Evolutionary conservation across 2,888 invertebrate genomes (phyloP).

Genomic region (Nematopogon swammerdamellus): DNA sequence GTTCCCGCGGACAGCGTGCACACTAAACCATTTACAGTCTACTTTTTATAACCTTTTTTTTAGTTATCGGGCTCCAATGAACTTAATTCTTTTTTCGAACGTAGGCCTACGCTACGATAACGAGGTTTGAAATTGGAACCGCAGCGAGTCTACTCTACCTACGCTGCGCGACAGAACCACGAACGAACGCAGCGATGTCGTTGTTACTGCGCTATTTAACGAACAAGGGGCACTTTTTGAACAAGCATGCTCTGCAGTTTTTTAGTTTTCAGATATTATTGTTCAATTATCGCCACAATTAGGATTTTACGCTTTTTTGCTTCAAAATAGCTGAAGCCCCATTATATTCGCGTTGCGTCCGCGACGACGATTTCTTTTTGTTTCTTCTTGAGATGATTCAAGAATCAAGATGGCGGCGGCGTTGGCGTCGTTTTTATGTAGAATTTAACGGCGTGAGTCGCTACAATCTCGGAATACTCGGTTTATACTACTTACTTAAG

Average conservation of each 20-base stretch:
- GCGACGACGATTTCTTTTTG: constrained; percentile 2
- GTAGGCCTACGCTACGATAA: constrained; percentile 23
- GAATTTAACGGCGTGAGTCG: constrained; percentile 4
- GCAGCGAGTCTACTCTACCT: constrained; percentile 30
- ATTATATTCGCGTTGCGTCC: constrained; percentile 1
- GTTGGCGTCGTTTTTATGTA: constrained; percentile 2
- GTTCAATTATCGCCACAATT: constrained; percentile 17
- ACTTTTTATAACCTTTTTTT: constrained; percentile 17
- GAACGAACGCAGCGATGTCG: not conserved
- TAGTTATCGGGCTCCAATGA: constrained; percentile 11
- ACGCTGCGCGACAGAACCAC: constrained; percentile 19
- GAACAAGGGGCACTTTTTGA: constrained; percentile 31
- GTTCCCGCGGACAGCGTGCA: not conserved
- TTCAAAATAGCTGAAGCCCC: constrained; percentile 11
- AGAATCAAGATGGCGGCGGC: constrained; percentile 9
- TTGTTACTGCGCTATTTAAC: constrained; percentile 7
- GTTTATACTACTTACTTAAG: not conserved
- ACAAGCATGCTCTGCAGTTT: too few species aligned
- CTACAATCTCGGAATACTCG: constrained; percentile 4
- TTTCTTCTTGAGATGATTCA: not conserved
- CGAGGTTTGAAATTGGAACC: constrained; percentile 48
- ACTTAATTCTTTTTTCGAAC: constrained; percentile 17
- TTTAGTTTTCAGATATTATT: constrained; percentile 32
- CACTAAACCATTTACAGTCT: not conserved
- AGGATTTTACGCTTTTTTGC: constrained; percentile 14